Percentiles rank a stretch among this genome's conserved stretches.
Evolutionary conservation across 2,888 invertebrate genomes (phyloP).

Genomic region (Xestia rhomboidea): DNA sequence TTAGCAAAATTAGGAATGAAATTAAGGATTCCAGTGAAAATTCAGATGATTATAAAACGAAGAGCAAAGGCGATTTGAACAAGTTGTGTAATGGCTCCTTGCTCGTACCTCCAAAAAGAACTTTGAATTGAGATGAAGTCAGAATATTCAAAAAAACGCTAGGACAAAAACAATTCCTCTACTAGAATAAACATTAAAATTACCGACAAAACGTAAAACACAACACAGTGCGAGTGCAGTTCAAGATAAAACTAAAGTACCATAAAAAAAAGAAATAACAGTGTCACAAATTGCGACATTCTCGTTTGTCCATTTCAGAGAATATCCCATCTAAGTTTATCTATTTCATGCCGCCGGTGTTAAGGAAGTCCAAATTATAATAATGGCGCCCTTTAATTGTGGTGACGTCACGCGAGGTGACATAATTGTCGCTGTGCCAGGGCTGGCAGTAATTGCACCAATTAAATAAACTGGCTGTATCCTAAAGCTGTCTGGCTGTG

Average conservation of each 20-base stretch:
- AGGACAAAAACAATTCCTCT: not conserved
- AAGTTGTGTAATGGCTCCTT: not conserved
- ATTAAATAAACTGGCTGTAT: conserved; percentile 62
- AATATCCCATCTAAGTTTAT: conserved; percentile 16
- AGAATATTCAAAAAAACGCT: not conserved
- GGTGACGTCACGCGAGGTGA: conserved; percentile 70
- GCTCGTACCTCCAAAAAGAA: not conserved
- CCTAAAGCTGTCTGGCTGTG: conserved; percentile 48
- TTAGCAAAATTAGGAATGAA: not conserved
- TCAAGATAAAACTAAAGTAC: not conserved
- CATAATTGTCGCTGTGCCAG: conserved; percentile 65
- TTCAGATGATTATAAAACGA: no score
- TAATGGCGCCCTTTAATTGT: conserved; percentile 69
- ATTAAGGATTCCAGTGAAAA: not conserved
- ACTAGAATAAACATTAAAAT: not conserved
- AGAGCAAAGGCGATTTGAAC: not conserved
- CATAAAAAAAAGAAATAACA: not conserved
- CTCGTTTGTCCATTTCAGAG: conserved; percentile 11
- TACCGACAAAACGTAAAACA: not conserved
- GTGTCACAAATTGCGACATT: not conserved
- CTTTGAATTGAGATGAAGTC: not conserved
- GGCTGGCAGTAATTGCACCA: conserved; percentile 61
- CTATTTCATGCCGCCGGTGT: conserved; percentile 38
- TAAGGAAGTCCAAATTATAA: conserved; percentile 70
- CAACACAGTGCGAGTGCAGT: not conserved